Percentiles rank a stretch among this genome's conserved stretches.
Conservation (phyloP, 2,113 vertebrate genomes). For the Dissostichus mawsoni region DNA sequence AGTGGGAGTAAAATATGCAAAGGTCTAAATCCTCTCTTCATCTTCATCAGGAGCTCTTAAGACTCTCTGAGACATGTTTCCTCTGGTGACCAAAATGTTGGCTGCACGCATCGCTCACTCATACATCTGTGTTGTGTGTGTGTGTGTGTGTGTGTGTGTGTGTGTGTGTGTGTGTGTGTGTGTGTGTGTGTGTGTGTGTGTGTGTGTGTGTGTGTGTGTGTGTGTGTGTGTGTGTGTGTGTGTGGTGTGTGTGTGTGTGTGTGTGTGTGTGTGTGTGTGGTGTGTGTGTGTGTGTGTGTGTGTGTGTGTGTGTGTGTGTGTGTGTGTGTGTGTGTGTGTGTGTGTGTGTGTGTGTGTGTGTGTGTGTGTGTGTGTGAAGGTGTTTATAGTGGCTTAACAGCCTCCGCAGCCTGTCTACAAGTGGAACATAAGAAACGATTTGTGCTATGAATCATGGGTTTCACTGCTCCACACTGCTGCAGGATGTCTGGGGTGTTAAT, state of each 20-base stretch:
- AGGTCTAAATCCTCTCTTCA: constrained; percentile 72
- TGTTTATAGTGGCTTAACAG: constrained; percentile 62
- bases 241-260: too few species aligned
- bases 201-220: background rate
- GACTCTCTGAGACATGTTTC: constrained; percentile 67
- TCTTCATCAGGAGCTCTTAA: constrained; percentile 79
- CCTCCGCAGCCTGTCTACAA: constrained; percentile 57
- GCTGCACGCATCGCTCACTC: constrained; percentile 62
- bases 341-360: too few species aligned
- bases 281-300: too few species aligned
- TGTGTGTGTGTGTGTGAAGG: constrained; percentile 8
- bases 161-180: too few species aligned
- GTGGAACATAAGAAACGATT: constrained; percentile 72
- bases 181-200: too few species aligned
- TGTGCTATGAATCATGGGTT: constrained; percentile 68
- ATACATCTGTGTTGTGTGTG: constrained; percentile 16
- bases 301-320: too few species aligned
- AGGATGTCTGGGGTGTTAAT: constrained; percentile 62
- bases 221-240: constrained; percentile 4
- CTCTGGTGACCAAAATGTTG: constrained; percentile 68
- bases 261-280: too few species aligned
- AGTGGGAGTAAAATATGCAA: constrained; percentile 70
- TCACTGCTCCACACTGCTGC: constrained; percentile 40
- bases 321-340: too few species aligned
- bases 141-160: too few species aligned